A percentile compares a stretch with the other conserved stretches of the same genome.
phyloP scores from a whole-genome alignment of 2,113 vertebrate genomes.

The Oxyruncus cristatus region DNA sequence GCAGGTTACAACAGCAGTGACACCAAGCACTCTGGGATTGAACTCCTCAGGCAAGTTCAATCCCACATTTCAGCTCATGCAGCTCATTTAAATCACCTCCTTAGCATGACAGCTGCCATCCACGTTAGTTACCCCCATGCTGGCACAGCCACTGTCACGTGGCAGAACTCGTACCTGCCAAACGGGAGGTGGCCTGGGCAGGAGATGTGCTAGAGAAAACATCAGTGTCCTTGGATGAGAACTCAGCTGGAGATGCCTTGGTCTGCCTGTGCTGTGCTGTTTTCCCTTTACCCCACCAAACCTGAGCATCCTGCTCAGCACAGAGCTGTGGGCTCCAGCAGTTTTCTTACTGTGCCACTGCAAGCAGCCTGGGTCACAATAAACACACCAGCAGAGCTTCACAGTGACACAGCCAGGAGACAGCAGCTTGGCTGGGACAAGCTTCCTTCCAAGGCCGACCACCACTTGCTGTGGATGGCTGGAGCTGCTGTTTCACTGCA shows the following conservation, averaged over 20 bases:
- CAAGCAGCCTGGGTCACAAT: neutral
- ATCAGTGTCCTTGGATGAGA: neutral
- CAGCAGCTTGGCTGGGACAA: neutral
- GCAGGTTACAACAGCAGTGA: neutral
- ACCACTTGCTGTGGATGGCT: neutral
- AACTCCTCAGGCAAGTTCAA: neutral
- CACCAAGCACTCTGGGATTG: neutral
- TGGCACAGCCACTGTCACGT: neutral
- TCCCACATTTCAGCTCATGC: neutral
- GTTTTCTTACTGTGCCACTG: neutral
- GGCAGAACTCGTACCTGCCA: neutral
- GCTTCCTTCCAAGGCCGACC: neutral
- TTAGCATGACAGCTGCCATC: neutral
- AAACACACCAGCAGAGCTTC: neutral
- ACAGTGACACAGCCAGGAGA: neutral
- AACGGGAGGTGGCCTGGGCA: neutral
- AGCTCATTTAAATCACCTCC: neutral
- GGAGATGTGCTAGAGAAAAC: neutral
- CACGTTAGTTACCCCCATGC: accelerated
- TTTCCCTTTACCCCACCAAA: neutral
- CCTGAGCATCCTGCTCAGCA: neutral
- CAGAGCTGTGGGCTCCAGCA: neutral
- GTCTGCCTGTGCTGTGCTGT: neutral
- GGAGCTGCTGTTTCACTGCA: neutral
- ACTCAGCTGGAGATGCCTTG: neutral